Percentiles rank a stretch among this genome's conserved stretches.
phyloP scores from a whole-genome alignment of 1,140 invertebrate species.

The Polyergus mexicanus region DNA sequence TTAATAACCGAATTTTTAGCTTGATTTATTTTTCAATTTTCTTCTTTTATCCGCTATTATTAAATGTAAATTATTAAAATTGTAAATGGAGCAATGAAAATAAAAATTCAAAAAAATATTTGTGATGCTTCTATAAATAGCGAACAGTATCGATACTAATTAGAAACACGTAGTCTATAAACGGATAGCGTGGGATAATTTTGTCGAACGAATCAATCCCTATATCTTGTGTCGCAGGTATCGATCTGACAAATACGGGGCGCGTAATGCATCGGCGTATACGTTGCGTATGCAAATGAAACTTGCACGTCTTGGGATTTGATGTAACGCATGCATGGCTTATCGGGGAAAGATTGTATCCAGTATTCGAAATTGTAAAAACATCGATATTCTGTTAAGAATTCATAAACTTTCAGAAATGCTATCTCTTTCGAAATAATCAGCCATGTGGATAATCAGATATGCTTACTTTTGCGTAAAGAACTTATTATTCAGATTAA shows the following conservation, averaged over 20 bases:
- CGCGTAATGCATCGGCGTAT: conserved; percentile 9
- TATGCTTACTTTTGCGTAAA: not conserved
- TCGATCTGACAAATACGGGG: conserved; percentile 35
- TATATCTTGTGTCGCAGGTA: conserved; percentile 20
- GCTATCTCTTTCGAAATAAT: not conserved
- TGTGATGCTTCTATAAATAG: conserved; percentile 2
- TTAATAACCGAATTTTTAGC: not conserved
- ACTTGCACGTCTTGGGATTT: not conserved
- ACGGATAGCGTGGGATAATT: conserved; percentile 9
- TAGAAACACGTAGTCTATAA: conserved; percentile 16
- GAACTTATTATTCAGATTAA: not conserved
- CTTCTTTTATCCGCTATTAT: not conserved
- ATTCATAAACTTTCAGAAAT: not conserved
- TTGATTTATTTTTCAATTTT: not conserved
- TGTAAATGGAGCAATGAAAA: not conserved
- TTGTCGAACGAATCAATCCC: conserved; percentile 23
- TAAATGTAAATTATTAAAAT: not conserved
- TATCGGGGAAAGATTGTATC: conserved; percentile 6
- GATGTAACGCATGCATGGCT: conserved; percentile 33
- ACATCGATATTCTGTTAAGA: not conserved
- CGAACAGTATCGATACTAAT: conserved; percentile 9
- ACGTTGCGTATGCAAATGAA: conserved; percentile 42
- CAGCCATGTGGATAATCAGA: not conserved
- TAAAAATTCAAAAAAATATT: not conserved
- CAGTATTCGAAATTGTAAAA: not conserved